phyloP scores from a whole-genome alignment of 2,888 invertebrate species.

The Xanthia icteritia region DNA sequence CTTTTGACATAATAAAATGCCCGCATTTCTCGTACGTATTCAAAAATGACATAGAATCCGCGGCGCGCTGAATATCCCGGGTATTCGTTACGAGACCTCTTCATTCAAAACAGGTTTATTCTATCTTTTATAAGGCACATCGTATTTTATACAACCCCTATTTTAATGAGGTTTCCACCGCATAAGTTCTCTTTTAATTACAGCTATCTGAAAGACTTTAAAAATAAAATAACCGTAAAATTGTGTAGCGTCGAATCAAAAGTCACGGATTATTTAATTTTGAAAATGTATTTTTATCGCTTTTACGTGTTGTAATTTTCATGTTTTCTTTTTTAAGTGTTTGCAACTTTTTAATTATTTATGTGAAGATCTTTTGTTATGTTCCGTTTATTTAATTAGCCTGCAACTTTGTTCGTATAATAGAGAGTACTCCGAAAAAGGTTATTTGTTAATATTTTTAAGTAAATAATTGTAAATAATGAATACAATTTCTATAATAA shows the following conservation, averaged over 20 bases:
- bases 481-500: not conserved
- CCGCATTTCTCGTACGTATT: slow-evolving; percentile 40
- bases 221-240: slow-evolving; percentile 67
- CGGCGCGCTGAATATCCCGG: slow-evolving; percentile 35
- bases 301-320: slow-evolving; percentile 16
- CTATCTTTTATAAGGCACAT: slow-evolving; percentile 39
- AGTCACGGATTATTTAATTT: slow-evolving; percentile 46
- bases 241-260: slow-evolving; percentile 58
- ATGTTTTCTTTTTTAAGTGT: slow-evolving; percentile 1
- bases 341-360: not conserved
- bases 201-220: slow-evolving; percentile 67
- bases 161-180: slow-evolving; percentile 69
- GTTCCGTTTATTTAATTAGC: not conserved
- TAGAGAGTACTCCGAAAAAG: too few species aligned
- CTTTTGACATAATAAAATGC: slow-evolving; percentile 56
- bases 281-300: slow-evolving; percentile 22
- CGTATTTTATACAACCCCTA: slow-evolving; percentile 55
- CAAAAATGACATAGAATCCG: slow-evolving; percentile 57
- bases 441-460: not conserved
- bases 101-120: slow-evolving; percentile 62
- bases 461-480: not conserved
- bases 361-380: not conserved
- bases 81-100: slow-evolving; percentile 59
- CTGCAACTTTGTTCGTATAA: not conserved
- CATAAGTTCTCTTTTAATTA: slow-evolving; percentile 69